Base-by-base conservation (phyloP, 1,140 invertebrate genomes). In the Maconellicoccus hirsutus region DNA sequence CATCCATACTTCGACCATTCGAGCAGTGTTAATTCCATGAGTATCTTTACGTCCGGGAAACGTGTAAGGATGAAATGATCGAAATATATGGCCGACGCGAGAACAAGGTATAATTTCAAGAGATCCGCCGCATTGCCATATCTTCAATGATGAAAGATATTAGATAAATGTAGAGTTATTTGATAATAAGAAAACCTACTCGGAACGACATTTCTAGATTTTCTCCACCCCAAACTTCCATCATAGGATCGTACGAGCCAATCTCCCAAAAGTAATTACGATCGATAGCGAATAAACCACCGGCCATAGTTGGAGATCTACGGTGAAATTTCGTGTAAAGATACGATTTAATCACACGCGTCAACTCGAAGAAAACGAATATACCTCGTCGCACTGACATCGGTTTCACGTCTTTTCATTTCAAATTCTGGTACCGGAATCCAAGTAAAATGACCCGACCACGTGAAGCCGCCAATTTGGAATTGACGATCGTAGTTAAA, bases 381-480 rank as follows among this genome's bases (percentile, higher is more conserved):
- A 12, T 16, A 66, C 61, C 61, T 66, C 21, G 61, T 66, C 6
- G 61, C 14, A 25, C 16, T 16, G 16, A 23, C 19, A 16, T 23
- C 61, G 8, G 61, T 16, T 25, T 26, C 25, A 25, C 61, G 61
- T 14, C 25, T 66, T 22, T 8, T 23, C 16, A 25, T 1, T 66
- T 66, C 61, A 25, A 8, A 66, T 23, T 66, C 61, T 22, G 61
- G 61, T 8, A 66, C 16, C 10, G 61, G 61, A 23, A 66, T 66
- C 90, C 90, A 88, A 1, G 86, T 82, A 78, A 98, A 98, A 78
- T 96, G 94, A 0, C 98, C 80, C 73, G 94, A 90, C 95, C 96
- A 98, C 79, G 97, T 98, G 77, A 98, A 96, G 0, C 93, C 96
- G 8, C 96, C 96, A 93, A 93, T 98, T 77, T 96, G 92, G 75